Percentiles rank a stretch among this genome's conserved stretches.
These are phyloP conservation scores for Pollenia labialis DNA, from an alignment of 2,888 invertebrate genomes.

Conservation along the genomic window DNA sequence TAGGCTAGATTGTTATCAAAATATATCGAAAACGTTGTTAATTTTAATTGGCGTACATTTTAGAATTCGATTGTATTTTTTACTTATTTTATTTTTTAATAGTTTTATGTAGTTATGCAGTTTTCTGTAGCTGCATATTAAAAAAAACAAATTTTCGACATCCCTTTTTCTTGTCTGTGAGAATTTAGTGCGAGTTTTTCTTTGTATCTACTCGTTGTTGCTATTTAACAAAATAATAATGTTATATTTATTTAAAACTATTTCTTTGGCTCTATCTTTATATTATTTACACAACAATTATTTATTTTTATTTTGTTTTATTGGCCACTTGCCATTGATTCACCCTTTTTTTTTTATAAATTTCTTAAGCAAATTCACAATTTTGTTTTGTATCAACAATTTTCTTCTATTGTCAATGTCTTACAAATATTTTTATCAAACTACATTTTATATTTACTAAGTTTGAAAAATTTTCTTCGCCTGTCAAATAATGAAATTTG, in stretches of 20 bases:
- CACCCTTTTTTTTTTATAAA: slow-evolving; percentile 2
- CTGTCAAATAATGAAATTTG: neutral
- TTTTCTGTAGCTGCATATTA: too few relatives aligned
- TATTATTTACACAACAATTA: slow-evolving; percentile 42
- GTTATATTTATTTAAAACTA: slow-evolving; percentile 18
- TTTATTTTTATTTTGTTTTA: slow-evolving; percentile 2
- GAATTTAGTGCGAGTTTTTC: neutral
- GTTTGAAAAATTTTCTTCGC: neutral
- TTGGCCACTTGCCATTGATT: slow-evolving; percentile 55
- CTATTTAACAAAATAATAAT: slow-evolving; percentile 14
- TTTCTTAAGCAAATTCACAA: neutral
- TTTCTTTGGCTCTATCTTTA: slow-evolving; percentile 9
- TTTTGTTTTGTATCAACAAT: neutral
- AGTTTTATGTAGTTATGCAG: too few relatives aligned
- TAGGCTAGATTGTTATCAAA: too few relatives aligned
- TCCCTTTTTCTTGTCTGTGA: neutral
- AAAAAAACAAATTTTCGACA: too few relatives aligned
- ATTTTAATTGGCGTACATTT: too few relatives aligned
- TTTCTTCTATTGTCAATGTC: neutral
- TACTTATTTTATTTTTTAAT: too few relatives aligned
- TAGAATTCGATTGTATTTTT: too few relatives aligned
- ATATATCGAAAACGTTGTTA: too few relatives aligned
- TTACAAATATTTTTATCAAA: too few relatives aligned
- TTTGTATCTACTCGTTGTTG: neutral
- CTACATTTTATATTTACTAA: too few relatives aligned